Percentiles rank a stretch among this genome's conserved stretches.
Conservation (phyloP, 2,113 vertebrate genomes). For the Phalacrocorax aristotelis region DNA sequence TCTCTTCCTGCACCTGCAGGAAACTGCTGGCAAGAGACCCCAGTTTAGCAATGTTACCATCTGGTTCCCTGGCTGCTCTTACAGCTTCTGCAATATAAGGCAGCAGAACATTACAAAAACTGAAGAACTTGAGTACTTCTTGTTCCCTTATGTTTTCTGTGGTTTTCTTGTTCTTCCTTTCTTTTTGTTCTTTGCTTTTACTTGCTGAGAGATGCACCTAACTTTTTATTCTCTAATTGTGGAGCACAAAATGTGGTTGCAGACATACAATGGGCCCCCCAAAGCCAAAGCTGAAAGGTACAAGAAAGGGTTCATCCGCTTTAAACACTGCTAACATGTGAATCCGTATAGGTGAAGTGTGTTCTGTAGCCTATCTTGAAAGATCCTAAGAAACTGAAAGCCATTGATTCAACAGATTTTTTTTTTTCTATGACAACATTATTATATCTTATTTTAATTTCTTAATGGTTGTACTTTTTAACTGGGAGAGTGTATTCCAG, state of each 20-base stretch:
- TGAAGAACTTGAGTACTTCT: not conserved
- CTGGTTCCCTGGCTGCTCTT: not conserved
- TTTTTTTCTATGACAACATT: too few species aligned
- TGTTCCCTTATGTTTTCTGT: not conserved
- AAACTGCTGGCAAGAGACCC: not conserved
- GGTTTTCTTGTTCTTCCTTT: not conserved
- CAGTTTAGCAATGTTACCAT: not conserved
- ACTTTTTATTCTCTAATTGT: not conserved
- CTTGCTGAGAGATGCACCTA: not conserved
- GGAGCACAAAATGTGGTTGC: not conserved
- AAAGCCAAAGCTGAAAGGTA: not conserved
- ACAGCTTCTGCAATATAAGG: not conserved
- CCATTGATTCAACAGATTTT: not conserved
- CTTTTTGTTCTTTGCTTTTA: not conserved
- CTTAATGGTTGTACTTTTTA: not conserved
- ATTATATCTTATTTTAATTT: not conserved
- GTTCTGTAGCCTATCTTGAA: not conserved
- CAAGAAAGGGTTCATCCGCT: not conserved
- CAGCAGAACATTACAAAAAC: not conserved
- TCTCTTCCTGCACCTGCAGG: not conserved
- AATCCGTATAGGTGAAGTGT: accelerated
- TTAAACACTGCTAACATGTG: not conserved
- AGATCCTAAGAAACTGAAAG: not conserved
- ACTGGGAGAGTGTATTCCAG: not conserved
- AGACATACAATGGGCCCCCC: not conserved